Base-by-base conservation (phyloP, 53 echinoderm and acorn worm genomes). In the Pentamera pediparva region DNA sequence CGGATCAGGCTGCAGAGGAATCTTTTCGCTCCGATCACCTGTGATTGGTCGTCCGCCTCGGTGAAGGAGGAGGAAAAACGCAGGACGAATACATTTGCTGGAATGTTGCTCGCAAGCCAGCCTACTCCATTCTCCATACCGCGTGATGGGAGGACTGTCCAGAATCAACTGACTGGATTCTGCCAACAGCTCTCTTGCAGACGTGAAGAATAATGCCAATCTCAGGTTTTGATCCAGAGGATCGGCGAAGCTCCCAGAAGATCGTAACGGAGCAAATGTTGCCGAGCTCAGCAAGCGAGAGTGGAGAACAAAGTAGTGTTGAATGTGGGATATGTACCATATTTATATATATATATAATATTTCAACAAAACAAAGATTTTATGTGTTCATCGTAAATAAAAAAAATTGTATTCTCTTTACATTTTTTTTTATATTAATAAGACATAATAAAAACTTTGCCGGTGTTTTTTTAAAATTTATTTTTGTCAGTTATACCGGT, bases 1-100 rank as follows among this genome's bases (percentile, higher is more conserved):
- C 96, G 18, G 96, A 96, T 82, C 96, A 87, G 49, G 86, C 91
- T 39, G 87, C 91, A 19, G 96, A 96, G 62, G 96, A 96, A 53
- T 96, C 96, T 63, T 96, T 96, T 74, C 75, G 96, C 50, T 82
- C 85, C 50, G 96, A 96, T 72, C 81, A 89, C 57, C 81, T 72
- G 62, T 72, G 55, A 54, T 54, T 53, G 34, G 8, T 18, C 36
- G 35, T 7, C 27, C 63, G 9, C n/a, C 21, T 12, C 10, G 45
- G 45, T 45, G 17, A 10, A 45, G n/a, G n/a, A n/a, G n/a, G n/a
- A n/a, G n/a, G n/a, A n/a, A n/a, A n/a, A n/a, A n/a, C n/a, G n/a
- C n/a, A n/a, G n/a, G n/a, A n/a, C n/a, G n/a, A n/a, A n/a, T n/a
- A n/a, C n/a, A n/a, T n/a, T n/a, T n/a, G n/a, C n/a, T n/a, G n/a